Evolutionary conservation across 2,797 vertebrate species (phyloP), one percentile per base, ranked within the genome.

Genomic region (Microctenopoma stevenorrisi): DNA sequence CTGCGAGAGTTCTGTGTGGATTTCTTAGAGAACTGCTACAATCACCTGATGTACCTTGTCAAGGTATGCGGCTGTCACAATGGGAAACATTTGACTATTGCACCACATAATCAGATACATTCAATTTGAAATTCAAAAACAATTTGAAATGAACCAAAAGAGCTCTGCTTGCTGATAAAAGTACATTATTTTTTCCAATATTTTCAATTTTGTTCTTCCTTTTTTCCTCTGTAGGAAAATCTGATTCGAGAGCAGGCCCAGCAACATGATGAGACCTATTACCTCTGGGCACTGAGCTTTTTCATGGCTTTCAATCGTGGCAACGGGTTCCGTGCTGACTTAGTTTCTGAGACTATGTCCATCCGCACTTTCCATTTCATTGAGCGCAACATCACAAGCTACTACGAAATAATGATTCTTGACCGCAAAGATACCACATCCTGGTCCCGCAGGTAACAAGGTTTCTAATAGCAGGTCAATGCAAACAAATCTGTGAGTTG

Each of bases 291-390:
- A 0, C 91, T 96, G n/a, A 93, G 94, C 80, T 99, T 99, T 85
- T 99, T 99, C 87, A 99, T 99, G 98, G 96, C 95, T 52, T 99
- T 99, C 86, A 98, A 98, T 87, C 95, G 98, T n/a, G 85, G 94
- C 16, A 94, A 90, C 0, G 88, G 91, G 75, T 99, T 98, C 91
- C 94, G 88, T 9, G 94, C 97, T 0, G 95, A 96, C 82, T 92
- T 98, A 1, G 96, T 99, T 53, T 98, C 97, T 0, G 98, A 99
- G 92, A 99, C 98, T 0, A 94, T 98, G 86, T 94, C 96, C 0
- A 90, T 96, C 68, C 95, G 97, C 0, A 86, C 96, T 9, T 99
- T 98, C 88, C 95, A 99, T 89, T 98, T 95, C 76, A 97, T 99
- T 2, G 97, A 99, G 89, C 94, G 94, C 82, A 98, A 97, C 91